Conservation (phyloP, 92 coral and sea anemone species). For the Pocillopora meandrina region DNA sequence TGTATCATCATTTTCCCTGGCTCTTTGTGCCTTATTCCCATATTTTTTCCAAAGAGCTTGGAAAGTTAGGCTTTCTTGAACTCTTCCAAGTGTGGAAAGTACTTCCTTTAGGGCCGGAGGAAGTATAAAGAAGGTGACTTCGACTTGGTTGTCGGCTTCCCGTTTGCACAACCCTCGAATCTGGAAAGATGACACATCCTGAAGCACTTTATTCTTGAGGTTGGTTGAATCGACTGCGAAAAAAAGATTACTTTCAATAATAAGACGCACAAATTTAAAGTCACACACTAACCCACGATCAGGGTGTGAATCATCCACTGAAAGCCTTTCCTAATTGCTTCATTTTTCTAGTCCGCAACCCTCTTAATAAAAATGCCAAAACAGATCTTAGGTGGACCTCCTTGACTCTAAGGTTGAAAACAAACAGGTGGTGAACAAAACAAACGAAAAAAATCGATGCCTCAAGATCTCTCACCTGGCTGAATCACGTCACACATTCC, state of each 20-base stretch:
- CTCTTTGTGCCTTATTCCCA: constrained; percentile 42
- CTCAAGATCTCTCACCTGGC: constrained; percentile 25
- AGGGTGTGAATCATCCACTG: too few species aligned
- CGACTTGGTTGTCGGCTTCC: constrained; percentile 10
- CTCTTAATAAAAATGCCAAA: too few species aligned
- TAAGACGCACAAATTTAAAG: too few species aligned
- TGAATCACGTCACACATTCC: constrained; percentile 33
- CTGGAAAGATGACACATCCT: constrained; percentile 26
- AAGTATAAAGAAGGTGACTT: constrained; percentile 47
- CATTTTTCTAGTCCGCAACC: too few species aligned
- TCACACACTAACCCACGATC: too few species aligned
- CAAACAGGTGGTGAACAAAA: too few species aligned
- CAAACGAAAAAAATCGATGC: too few species aligned
- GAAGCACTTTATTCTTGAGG: constrained; percentile 8
- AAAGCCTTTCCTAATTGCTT: too few species aligned
- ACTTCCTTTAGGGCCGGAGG: constrained; percentile 15
- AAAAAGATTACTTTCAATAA: too few species aligned
- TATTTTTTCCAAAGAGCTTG: constrained; percentile 58
- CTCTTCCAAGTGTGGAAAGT: constrained; percentile 32
- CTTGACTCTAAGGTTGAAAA: too few species aligned
- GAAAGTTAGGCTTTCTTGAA: constrained; percentile 56
- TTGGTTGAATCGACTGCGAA: background rate
- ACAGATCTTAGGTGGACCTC: too few species aligned
- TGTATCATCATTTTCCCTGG: constrained; percentile 36
- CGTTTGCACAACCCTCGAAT: constrained; percentile 49